Percentiles rank a stretch among this genome's conserved stretches.
Conservation (phyloP, 2,113 vertebrate genomes). For the Scalopus aquaticus region DNA sequence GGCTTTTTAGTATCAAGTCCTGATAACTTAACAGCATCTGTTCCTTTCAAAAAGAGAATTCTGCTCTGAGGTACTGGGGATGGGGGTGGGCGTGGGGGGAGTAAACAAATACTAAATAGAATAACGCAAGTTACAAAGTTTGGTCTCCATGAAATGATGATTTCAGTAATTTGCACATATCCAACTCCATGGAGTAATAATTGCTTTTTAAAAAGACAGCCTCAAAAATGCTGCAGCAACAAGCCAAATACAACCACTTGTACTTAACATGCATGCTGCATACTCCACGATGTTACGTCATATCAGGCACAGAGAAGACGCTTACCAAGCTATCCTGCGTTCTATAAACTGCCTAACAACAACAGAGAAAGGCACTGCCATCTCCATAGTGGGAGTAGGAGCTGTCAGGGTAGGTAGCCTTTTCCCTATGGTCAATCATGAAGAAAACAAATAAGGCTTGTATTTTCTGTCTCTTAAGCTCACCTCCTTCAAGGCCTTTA, state of each 20-base stretch:
- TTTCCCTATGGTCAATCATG: conserved; percentile 54
- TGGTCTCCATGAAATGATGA: conserved; percentile 22
- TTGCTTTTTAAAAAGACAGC: conserved; percentile 71
- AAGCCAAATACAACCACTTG: conserved; percentile 75
- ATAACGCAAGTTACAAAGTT: conserved; percentile 74
- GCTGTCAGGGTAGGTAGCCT: conserved; percentile 54
- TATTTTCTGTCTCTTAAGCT: conserved; percentile 56
- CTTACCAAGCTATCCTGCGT: conserved; percentile 80
- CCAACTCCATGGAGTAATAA: conserved; percentile 75
- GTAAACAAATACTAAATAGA: conserved; percentile 72
- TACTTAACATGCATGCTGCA: conserved; percentile 79
- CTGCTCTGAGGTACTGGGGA: conserved; percentile 45
- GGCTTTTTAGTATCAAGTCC: conserved; percentile 73
- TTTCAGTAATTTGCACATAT: conserved; percentile 63
- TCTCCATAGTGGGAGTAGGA: conserved; percentile 54
- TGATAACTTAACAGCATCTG: conserved; percentile 76
- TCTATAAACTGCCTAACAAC: conserved; percentile 81
- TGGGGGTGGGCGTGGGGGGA: neutral
- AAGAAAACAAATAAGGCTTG: conserved; percentile 65
- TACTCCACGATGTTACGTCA: conserved; percentile 79
- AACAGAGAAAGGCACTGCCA: conserved; percentile 73
- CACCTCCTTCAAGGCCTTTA: conserved; percentile 64
- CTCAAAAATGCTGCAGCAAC: conserved; percentile 69
- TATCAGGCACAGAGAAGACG: conserved; percentile 76
- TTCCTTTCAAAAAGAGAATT: conserved; percentile 68